Evolutionary conservation across 2,888 invertebrate species (phyloP), one percentile per base, ranked within the genome.

Genomic region (Ormyrus pomaceus): DNA sequence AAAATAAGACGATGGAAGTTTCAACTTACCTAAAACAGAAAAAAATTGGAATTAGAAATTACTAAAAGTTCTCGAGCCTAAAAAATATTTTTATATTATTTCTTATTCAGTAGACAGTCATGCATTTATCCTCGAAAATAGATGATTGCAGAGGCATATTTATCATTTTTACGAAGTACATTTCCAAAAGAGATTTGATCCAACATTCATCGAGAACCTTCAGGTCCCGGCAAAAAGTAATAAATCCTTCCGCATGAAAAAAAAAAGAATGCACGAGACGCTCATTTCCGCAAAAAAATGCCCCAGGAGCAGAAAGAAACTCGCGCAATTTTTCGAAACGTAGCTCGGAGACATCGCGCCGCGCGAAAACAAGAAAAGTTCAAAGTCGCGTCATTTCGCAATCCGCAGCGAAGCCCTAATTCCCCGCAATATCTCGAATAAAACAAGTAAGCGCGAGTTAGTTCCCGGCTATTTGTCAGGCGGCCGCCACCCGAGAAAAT

Each of bases 1-100:
- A 34, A 34, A 34, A 4, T 34, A 34, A 34, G 34, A 34, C 4
- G 34, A 34, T 34, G 34, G 34, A 34, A 34, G 34, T 34, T 34
- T 34, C 45, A 13, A 75, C 75, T 75, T 53, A 75, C 75, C 75
- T 75, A 68, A 53, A 68, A 75, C 50, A 68, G 34, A 74, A 8
- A 50, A 58, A 66, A 8, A 53, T 4, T 10, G 13, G 8, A 64
- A 50, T 48, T 10, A 19, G 50, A 66, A 66, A 53, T 7, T 19
- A 51, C 34, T 34, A 34, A 34, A 34, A 34, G 34, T 34, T 34
- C 34, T 34, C 34, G 4, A 34, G 0, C 34, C 3, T 34, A 34
- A 34, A 34, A 34, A 34, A 34, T 34, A 34, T 34, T 34, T 34
- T 34, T 34, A 34, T 34, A 34, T 34, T 34, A 34, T 34, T 34